Conservation (phyloP, 2,888 invertebrate species). For the Acleris cristana region DNA sequence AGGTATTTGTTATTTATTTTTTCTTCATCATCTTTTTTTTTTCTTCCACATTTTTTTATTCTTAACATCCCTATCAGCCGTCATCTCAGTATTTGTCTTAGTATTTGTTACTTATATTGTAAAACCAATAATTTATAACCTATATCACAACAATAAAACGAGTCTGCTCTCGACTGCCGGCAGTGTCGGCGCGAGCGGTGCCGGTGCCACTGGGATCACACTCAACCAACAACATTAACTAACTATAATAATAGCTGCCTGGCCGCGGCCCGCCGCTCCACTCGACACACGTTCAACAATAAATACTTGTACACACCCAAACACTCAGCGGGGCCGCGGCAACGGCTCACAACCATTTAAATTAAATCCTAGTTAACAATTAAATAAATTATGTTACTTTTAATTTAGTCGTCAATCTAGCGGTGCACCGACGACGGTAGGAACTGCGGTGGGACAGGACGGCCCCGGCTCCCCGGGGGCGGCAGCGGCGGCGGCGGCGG, state of each 20-base stretch:
- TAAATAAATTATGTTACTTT: constrained; percentile 41
- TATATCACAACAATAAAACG: constrained; percentile 21
- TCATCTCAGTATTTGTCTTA: too few species aligned
- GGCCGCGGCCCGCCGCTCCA: constrained; percentile 10
- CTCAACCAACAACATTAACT: background rate
- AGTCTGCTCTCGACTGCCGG: background rate
- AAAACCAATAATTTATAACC: constrained; percentile 17
- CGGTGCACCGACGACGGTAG: constrained; percentile 30
- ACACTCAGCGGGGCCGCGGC: constrained; percentile 23
- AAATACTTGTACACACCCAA: constrained; percentile 30
- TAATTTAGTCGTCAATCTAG: constrained; percentile 8
- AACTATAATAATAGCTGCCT: constrained; percentile 8
- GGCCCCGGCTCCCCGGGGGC: constrained; percentile 13
- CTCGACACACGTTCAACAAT: constrained; percentile 18
- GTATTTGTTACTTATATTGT: constrained; percentile 1
- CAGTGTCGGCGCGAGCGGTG: background rate
- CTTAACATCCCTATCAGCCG: too few species aligned
- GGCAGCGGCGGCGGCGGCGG: constrained; percentile 39
- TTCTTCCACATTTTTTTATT: too few species aligned
- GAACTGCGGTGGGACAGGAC: constrained; percentile 37
- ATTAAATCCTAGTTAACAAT: constrained; percentile 40
- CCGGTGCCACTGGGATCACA: background rate
- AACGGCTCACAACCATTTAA: constrained; percentile 42
- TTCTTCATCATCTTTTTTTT: too few species aligned
- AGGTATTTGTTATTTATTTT: too few species aligned